Evolutionary conservation across 2,113 vertebrate species (phyloP), one percentile per base, ranked within the genome.

Genomic region (Oriolus oriolus): DNA sequence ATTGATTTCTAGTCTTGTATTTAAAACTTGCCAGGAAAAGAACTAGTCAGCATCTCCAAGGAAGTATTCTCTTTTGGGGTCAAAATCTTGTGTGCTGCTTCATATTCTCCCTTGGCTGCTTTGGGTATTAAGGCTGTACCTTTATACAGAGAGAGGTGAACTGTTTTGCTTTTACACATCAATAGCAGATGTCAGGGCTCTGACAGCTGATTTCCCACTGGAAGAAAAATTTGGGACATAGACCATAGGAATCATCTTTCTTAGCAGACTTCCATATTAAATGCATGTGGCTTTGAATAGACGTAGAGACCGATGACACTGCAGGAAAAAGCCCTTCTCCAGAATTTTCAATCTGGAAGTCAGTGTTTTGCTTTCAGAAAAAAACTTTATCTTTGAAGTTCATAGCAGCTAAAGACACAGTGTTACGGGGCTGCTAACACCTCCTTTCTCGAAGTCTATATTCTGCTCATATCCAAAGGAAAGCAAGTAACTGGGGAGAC

Each of bases 191-290:
- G 60, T 84, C 79, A 90, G 28, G 35, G 15, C 31, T 94, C 52
- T 92, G 85, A 88, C 71, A 87, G 68, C 8, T 96, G 71, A 91
- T 96, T 95, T 95, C 68, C 71, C 68, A 33, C 37, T 71, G 71
- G 76, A 92, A 93, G 82, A 66, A 88, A 88, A 93, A 92, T 42
- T 52, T 64, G 68, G 93, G 71, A 70, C 56, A 86, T 8, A 39
- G 68, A 68, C 68, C 39, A 44, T 61, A 77, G 47, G 63, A 90
- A 86, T 74, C 11, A 52, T 73, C 45, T 35, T 84, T 76, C 71
- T 81, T 81, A 86, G 45, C 56, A 83, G 52, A 26, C 27, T 49
- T 66, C 49, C 41, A 2, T 87, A 71, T 88, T 84, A 78, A 93
- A 71, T 89, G 68, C 21, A 27, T 21, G 37, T 71, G 37, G 21